A percentile compares a stretch with the other conserved stretches of the same genome.
Conservation (phyloP, 2,888 invertebrate genomes). For the Ormia ochracea region DNA sequence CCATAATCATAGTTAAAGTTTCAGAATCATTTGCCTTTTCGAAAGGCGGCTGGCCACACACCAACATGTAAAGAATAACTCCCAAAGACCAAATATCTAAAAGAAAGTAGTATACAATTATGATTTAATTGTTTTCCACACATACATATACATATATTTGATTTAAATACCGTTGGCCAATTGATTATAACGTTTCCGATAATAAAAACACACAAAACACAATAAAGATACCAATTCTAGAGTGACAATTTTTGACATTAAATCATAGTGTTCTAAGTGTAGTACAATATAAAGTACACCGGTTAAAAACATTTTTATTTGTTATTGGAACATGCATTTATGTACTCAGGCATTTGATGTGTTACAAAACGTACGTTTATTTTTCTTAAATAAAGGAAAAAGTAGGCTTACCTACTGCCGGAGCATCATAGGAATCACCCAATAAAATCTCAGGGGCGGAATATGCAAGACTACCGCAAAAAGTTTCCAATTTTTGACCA, state of each 20-base stretch:
- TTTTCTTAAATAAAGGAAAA: not conserved
- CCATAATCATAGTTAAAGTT: conserved; percentile 99
- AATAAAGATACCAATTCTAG: no score
- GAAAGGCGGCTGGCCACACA: conserved; percentile 97
- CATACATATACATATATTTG: not conserved
- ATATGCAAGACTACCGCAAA: conserved; percentile 98
- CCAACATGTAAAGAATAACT: conserved; percentile 98
- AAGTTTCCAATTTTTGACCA: conserved; percentile 97
- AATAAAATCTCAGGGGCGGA: conserved; percentile 99
- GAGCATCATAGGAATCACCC: conserved; percentile 99
- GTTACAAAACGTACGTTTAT: no score
- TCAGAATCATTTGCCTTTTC: conserved; percentile 99
- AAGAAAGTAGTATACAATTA: no score
- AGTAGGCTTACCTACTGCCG: conserved; percentile 89
- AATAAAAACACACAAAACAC: no score
- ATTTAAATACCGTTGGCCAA: not conserved
- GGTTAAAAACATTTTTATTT: no score
- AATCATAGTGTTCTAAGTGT: no score
- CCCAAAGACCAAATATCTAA: conserved; percentile 98
- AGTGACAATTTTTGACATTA: no score
- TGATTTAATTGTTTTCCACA: not conserved
- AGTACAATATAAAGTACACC: no score
- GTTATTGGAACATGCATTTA: no score
- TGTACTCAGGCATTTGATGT: no score
- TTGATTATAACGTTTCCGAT: no score